Evolutionary conservation across 2,113 vertebrate species (phyloP), one percentile per base, ranked within the genome.

Genomic region (Crotalus horridus): DNA sequence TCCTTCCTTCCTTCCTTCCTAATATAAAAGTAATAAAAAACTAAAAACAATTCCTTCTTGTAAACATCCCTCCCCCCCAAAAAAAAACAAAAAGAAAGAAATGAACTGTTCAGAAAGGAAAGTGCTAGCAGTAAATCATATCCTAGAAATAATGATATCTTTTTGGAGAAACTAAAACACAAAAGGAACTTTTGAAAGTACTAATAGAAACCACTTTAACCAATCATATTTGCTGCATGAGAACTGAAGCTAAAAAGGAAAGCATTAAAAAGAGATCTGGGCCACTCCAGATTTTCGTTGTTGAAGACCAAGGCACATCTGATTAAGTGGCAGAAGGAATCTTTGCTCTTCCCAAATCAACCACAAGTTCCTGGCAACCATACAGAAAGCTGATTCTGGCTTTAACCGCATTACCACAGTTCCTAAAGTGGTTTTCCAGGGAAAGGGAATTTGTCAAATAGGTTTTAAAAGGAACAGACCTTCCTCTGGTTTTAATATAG

Each of bases 341-440:
- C 92, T 94, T 92, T 93, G 91, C 91, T 96, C 94, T 54, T 95
- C 96, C 95, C 96, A 96, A 94, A 95, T 74, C 94, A 96, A 96
- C 97, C 97, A 94, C 96, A 93, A 91, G 94, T 92, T 96, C 93
- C 48, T 97, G 97, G 97, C 96, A 97, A 20, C 93, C 92, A 95
- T 94, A 95, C 1, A 0, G 8, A 96, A 94, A 95, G 48, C 95
- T 97, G 93, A 96, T 93, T 95, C 93, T 17, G 94, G 95, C 94
- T 91, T 94, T 94, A 87, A 61, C 96, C 90, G 0, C 95, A 91
- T 94, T 88, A 43, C 96, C 91, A 1, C 96, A 95, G 93, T 21
- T 86, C 15, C 81, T 93, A 90, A 81, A 1, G 93, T 23, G 93
- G 81, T 90, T 93, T 95, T 95, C 95, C 96, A 96, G 94, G 93